phyloP scores from a whole-genome alignment of 2,113 vertebrate genomes.

The Corvus moneduloides region DNA sequence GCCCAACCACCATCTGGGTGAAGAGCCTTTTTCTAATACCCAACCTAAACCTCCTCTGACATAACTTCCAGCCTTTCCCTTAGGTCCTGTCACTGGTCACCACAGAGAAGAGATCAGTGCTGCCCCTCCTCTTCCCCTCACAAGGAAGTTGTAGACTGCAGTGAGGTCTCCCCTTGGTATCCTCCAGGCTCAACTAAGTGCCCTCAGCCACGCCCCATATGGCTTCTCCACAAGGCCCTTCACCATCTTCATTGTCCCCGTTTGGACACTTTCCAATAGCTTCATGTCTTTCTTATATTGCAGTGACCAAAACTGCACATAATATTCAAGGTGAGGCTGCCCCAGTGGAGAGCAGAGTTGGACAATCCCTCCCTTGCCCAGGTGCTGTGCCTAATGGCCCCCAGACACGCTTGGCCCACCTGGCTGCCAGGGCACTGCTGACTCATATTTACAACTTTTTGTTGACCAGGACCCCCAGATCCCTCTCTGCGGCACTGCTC shows the following conservation, averaged over 20 bases:
- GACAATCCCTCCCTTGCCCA: background rate
- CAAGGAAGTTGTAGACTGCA: background rate
- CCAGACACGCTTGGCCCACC: rapidly evolving
- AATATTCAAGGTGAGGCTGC: background rate
- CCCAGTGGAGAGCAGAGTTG: background rate
- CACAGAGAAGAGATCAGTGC: background rate
- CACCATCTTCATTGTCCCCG: background rate
- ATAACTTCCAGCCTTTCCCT: background rate
- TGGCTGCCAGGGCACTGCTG: background rate
- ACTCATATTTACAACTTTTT: background rate
- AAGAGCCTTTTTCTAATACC: background rate
- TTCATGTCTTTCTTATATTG: background rate
- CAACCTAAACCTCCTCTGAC: background rate
- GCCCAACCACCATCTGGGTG: background rate
- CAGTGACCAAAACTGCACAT: background rate
- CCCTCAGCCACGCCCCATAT: rapidly evolving
- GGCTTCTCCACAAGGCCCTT: background rate
- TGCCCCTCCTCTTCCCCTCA: background rate
- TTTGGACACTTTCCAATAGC: background rate
- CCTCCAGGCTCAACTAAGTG: background rate
- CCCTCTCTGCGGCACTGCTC: background rate
- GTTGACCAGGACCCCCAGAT: background rate
- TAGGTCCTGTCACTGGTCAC: background rate
- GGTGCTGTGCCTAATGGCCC: background rate
- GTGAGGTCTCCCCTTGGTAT: background rate